Conservation (phyloP, 2,797 vertebrate genomes). For the Molossus alvarezi region DNA sequence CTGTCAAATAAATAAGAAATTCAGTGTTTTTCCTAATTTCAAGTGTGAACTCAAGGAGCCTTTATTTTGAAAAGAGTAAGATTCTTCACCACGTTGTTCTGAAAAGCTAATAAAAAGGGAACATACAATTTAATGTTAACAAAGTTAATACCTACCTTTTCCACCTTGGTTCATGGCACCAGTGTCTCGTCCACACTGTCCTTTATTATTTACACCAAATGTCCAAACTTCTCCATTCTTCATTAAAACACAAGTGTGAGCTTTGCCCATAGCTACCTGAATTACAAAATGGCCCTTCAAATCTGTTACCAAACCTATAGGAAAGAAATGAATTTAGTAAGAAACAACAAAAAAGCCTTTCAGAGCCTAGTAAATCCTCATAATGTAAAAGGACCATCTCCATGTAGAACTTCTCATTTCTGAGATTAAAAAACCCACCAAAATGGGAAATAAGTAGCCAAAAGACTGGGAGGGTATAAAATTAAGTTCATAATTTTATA, state of each 20-base stretch:
- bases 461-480: not conserved
- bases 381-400: not conserved
- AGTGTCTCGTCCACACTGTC: constrained; percentile 98
- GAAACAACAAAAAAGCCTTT: constrained; percentile 54
- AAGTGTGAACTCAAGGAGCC: constrained; percentile 39
- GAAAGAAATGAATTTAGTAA: constrained; percentile 69
- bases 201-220: constrained; percentile 99
- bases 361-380: not conserved
- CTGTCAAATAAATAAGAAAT: constrained; percentile 55
- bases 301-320: constrained; percentile 97
- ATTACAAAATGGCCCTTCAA: constrained; percentile 98
- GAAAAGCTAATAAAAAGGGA: constrained; percentile 39
- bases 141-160: constrained; percentile 92
- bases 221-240: constrained; percentile 99
- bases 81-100: not conserved
- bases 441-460: constrained; percentile 23
- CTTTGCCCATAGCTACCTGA: constrained; percentile 99
- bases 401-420: constrained; percentile 27
- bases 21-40: constrained; percentile 28
- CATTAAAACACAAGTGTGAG: constrained; percentile 98
- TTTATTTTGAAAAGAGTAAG: not conserved
- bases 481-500: constrained; percentile 6
- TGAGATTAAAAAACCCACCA: constrained; percentile 34
- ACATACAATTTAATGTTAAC: constrained; percentile 12
- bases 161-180: constrained; percentile 98